A percentile compares a stretch with the other conserved stretches of the same genome.
Evolutionary conservation across 2,888 invertebrate species (phyloP).

Genomic region (Cryptus armator): DNA sequence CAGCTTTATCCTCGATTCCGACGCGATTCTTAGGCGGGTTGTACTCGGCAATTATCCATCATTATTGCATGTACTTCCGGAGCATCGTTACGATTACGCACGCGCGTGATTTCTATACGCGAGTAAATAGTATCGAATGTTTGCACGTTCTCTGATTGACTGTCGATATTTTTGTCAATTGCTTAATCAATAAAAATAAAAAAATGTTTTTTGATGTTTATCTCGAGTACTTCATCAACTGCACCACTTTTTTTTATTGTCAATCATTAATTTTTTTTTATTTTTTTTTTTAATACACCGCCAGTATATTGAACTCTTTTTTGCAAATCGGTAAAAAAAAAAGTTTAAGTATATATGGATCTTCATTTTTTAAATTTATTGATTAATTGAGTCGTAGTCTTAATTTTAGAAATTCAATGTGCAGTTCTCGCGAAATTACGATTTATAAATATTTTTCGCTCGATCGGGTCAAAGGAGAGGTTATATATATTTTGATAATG

Average conservation of each 20-base stretch:
- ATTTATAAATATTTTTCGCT: slow-evolving; percentile 37
- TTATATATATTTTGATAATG: too few relatives aligned
- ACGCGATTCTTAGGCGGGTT: slow-evolving; percentile 38
- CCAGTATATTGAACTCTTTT: too few relatives aligned
- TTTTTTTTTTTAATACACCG: too few relatives aligned
- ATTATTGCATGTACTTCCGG: slow-evolving; percentile 67
- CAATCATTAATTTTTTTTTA: too few relatives aligned
- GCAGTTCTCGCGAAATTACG: too few relatives aligned
- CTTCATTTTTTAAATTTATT: not conserved
- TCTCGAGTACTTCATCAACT: too few relatives aligned
- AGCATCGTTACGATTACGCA: slow-evolving; percentile 15
- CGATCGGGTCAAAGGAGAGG: not conserved
- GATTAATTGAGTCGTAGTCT: not conserved
- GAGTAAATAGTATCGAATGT: not conserved
- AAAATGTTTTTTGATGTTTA: too few relatives aligned
- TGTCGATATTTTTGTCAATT: too few relatives aligned
- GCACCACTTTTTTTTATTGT: too few relatives aligned
- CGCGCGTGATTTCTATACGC: slow-evolving; percentile 19
- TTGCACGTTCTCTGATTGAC: not conserved
- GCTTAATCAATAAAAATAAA: too few relatives aligned
- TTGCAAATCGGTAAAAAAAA: too few relatives aligned
- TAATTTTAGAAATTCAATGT: too few relatives aligned
- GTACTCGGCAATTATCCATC: slow-evolving; percentile 65
- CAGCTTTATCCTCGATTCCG: slow-evolving; percentile 48
- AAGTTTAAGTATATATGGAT: not conserved